A percentile compares a stretch with the other conserved stretches of the same genome.
phyloP scores from a whole-genome alignment of 2,888 invertebrate genomes.

The Pantelozetes paolii region DNA sequence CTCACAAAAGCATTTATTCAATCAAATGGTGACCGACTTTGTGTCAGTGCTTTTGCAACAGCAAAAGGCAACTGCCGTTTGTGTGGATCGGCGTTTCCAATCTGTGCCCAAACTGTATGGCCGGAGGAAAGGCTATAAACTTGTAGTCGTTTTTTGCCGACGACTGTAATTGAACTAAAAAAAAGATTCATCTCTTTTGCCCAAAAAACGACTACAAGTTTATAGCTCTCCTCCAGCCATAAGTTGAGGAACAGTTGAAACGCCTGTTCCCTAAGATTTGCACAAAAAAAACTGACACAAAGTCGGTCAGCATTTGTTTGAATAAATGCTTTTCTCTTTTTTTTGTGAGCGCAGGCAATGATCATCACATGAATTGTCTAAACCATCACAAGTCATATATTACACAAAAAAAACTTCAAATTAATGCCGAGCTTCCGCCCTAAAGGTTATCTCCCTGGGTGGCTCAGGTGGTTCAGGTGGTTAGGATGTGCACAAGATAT shows the following conservation, averaged over 20 bases:
- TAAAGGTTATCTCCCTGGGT: no score
- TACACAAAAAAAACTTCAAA: no score
- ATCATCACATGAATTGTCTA: background rate
- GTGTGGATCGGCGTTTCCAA: background rate
- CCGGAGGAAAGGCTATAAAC: background rate
- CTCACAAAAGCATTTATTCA: background rate
- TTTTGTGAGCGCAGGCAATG: no score
- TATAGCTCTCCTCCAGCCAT: constrained; percentile 17
- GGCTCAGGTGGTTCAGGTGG: background rate
- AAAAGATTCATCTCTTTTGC: constrained; percentile 6
- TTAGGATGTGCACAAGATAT: background rate
- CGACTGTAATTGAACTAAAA: background rate
- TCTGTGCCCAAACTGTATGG: background rate
- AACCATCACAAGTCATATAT: no score
- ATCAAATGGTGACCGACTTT: background rate
- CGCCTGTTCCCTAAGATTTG: background rate
- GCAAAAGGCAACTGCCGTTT: background rate
- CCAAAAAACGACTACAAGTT: constrained; percentile 18
- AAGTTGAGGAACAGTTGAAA: background rate
- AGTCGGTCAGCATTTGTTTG: background rate
- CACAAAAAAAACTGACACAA: constrained; percentile 12
- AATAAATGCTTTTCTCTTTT: background rate
- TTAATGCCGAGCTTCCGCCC: no score
- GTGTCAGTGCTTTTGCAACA: background rate
- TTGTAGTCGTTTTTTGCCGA: background rate